Conservation (phyloP, 2,113 vertebrate genomes). For the Fregetta grallaria region DNA sequence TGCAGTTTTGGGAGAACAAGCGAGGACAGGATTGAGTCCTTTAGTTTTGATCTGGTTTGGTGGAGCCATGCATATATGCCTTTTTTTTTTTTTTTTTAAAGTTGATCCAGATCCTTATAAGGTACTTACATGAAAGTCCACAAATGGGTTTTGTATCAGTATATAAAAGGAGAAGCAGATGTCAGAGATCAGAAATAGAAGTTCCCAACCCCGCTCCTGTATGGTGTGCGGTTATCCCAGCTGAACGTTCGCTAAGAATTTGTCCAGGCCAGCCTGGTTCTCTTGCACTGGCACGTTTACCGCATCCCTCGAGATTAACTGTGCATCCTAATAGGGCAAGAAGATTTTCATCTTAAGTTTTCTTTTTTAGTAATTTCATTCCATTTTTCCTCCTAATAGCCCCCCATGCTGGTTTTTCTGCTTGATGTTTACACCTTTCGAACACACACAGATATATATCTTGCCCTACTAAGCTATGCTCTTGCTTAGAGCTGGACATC, state of each 20-base stretch:
- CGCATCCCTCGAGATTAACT: not conserved
- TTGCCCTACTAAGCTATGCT: not conserved
- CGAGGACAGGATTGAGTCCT: not conserved
- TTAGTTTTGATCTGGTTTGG: not conserved
- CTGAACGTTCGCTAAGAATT: not conserved
- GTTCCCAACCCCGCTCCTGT: not conserved
- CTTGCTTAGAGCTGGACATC: not conserved
- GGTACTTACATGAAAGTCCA: not conserved
- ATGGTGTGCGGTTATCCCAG: fast-evolving
- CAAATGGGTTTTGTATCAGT: not conserved
- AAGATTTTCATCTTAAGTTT: not conserved
- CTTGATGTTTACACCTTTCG: slow-evolving; percentile 34
- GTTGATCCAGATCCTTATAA: not conserved
- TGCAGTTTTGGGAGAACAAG: not conserved
- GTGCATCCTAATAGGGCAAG: not conserved
- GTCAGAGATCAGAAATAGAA: not conserved
- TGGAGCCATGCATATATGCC: fast-evolving
- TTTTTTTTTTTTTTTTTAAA: not conserved
- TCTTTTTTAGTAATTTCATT: not conserved
- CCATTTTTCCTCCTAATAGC: not conserved
- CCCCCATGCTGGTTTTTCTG: not conserved
- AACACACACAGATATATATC: not conserved
- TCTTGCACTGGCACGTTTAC: not conserved
- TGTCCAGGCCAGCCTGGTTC: not conserved
- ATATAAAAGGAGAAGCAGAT: not conserved